Base-by-base conservation (phyloP, 2,113 vertebrate species). In the Phaethon lepturus region DNA sequence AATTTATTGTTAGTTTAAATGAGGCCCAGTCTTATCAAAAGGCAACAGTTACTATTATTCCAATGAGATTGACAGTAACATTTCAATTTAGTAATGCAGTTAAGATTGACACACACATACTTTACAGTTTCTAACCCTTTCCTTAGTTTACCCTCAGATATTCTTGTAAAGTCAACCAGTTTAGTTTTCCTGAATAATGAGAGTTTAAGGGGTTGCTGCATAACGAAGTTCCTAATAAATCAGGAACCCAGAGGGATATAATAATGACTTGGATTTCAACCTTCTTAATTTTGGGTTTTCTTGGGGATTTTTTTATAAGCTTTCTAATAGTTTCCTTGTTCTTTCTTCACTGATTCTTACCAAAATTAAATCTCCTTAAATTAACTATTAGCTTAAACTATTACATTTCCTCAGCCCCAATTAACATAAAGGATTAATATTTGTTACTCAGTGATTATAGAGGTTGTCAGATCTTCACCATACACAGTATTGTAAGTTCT, bases 181-280 rank as follows among this genome's bases (percentile, higher is more conserved):
- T 64, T 10, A 25, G 18, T 62, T 66, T 50, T 81, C 10, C 5
- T 69, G 35, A 69, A 20, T 26, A 35, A 69, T 9, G 5, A 2
- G 7, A 49, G 4, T 49, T 49, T 49, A 23, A 53, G 4, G 4
- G 1, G 2, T 63, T 78, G 4, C 2, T 4, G 28, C 5, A 42
- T 68, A 63, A 68, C 28, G 7, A 59, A 9, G 3, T 50, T 83
- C 8, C 33, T 47, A 33, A 72, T 12, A 52, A 76, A 64, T 22
- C 1, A 19, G 4, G 38, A 18, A 59, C 13, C 2, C 0, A 0
- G 13, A 64, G 9, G 4, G 79, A 56, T 17, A 20, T 17, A 53
- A 42, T 8, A 2, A 31, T 1, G 0, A 55, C 6, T 76, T 63
- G 47, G 6, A 45, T 42, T 64, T 68, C n/a, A 60, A 35, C 7